Base-by-base conservation (phyloP, 2,888 invertebrate species). In the Melolontha melolontha region DNA sequence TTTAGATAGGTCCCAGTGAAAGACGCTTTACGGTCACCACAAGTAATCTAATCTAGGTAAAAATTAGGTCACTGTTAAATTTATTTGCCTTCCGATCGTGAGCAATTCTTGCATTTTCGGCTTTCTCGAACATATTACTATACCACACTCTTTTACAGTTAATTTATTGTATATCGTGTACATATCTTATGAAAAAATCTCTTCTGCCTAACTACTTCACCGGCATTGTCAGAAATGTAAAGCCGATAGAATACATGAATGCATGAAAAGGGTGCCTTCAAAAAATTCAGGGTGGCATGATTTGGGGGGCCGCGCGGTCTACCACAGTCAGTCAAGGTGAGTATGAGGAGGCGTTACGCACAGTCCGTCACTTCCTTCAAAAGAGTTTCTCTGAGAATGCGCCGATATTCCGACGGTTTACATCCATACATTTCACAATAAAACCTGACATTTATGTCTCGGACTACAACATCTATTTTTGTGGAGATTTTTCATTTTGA, bases 241-340 rank as follows among this genome's bases (percentile, higher is more conserved):
- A 27, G 10, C n/a, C 29, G 41, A 44, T 29, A 11, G 29, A 7
- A n/a, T 27, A 11, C 11, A 52, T 52, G 64, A 64, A 64, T 52
- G 64, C 52, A 64, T 29, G 52, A 40, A 12, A 42, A 51, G 64
- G 64, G 64, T 64, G 42, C 42, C 29, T 44, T 44, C 14, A n/a
- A 29, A 42, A 52, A 41, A 51, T 42, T 62, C 69, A 52, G 70
- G 72, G 70, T 70, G 72, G 70, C 66, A 67, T 66, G 63, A 67
- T 68, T 69, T 69, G 72, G 70, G 68, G 64, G 59, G 70, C 69
- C 70, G 67, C 59, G 66, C 67, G 68, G 71, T 71, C 71, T 65
- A 68, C 68, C 68, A 59, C 68, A 68, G 34, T 57, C 50, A 44
- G 49, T 39, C 57, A 40, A 55, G 63, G 64, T 68, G 64, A 69